These are phyloP conservation scores for Mirounga angustirostris DNA, from an alignment of 2,113 vertebrate species.

Conservation along the genomic window DNA sequence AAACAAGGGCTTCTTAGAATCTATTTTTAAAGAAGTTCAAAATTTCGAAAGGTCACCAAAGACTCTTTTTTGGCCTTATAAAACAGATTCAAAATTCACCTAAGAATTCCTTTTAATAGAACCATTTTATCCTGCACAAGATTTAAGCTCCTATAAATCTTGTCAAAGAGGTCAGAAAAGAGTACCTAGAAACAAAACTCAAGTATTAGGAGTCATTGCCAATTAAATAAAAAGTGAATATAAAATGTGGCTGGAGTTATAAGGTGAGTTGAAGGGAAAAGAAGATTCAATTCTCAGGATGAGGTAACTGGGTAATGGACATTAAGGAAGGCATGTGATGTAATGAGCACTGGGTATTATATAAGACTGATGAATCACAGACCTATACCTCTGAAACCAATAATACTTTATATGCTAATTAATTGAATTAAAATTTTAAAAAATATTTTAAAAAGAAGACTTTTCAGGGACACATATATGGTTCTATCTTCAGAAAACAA, in stretches of 20 bases:
- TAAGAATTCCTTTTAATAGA: slow-evolving; percentile 19
- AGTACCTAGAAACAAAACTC: neutral
- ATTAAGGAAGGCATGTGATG: neutral
- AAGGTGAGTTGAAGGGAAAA: slow-evolving; percentile 12
- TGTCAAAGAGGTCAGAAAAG: neutral
- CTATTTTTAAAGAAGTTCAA: neutral
- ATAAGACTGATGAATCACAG: neutral
- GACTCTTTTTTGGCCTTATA: neutral
- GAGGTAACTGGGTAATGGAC: neutral
- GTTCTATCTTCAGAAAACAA: neutral
- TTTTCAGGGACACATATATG: neutral
- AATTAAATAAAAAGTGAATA: slow-evolving; percentile 45
- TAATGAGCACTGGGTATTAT: neutral
- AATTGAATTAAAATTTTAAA: neutral
- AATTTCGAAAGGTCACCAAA: neutral
- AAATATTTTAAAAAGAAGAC: neutral
- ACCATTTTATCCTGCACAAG: neutral
- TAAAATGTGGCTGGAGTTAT: neutral
- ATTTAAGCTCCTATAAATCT: neutral
- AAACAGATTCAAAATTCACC: slow-evolving; percentile 3
- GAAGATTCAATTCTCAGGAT: neutral
- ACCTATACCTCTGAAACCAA: neutral
- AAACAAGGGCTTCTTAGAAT: neutral
- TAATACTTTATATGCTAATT: neutral
- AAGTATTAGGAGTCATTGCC: neutral